Percentiles rank a stretch among this genome's conserved stretches.
phyloP scores from a whole-genome alignment of 2,797 vertebrate species.

The Antrozous pallidus region DNA sequence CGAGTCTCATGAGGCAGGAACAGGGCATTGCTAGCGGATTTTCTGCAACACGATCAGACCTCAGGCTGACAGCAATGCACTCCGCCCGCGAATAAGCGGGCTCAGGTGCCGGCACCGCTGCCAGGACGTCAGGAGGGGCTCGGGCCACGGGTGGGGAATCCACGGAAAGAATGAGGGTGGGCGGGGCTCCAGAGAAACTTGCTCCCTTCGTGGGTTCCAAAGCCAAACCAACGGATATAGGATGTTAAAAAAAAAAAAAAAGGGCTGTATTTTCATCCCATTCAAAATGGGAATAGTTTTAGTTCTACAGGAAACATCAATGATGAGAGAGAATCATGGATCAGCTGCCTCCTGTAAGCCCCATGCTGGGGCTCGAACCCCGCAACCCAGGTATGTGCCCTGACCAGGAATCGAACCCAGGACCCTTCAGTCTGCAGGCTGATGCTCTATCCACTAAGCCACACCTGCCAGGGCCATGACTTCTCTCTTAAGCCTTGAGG shows the following conservation, averaged over 20 bases:
- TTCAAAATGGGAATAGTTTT: not conserved
- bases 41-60: not conserved
- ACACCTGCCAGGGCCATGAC: too few species aligned
- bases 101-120: too few species aligned
- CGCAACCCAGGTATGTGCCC: too few species aligned
- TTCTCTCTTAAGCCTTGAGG: not conserved
- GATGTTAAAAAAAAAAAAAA: not conserved
- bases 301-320: not conserved
- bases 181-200: not conserved
- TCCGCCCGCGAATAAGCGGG: accelerated
- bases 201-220: not conserved
- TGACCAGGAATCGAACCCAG: too few species aligned
- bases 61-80: too few species aligned
- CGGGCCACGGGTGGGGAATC: not conserved
- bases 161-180: not conserved
- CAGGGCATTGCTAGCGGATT: accelerated
- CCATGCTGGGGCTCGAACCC: too few species aligned
- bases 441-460: too few species aligned
- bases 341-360: too few species aligned
- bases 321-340: too few species aligned
- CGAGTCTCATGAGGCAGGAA: too few species aligned
- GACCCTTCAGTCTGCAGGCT: too few species aligned
- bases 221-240: not conserved
- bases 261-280: too few species aligned
- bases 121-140: not conserved